Evolutionary conservation across 2,888 invertebrate species (phyloP).

Genomic region (Zeuzera pyrina): DNA sequence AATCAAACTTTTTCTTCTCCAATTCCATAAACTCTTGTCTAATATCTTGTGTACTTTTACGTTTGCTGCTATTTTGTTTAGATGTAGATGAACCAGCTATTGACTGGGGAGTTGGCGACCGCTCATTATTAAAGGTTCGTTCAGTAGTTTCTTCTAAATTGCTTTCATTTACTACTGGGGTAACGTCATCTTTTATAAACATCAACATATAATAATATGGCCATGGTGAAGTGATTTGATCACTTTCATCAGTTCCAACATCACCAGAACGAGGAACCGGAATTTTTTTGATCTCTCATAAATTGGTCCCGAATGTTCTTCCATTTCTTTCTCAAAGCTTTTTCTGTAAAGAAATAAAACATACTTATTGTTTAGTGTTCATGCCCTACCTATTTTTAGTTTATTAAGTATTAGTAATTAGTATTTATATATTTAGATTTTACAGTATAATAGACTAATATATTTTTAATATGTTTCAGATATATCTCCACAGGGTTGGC

Average conservation of each 20-base stretch:
- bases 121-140: constrained; percentile 16
- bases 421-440: constrained; percentile 9
- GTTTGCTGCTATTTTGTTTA: constrained; percentile 21
- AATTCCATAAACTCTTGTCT: constrained; percentile 22
- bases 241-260: constrained; percentile 15
- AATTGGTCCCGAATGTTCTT: constrained; percentile 18
- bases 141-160: constrained; percentile 18
- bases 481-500: constrained; percentile 18
- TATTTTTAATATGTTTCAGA: constrained; percentile 15
- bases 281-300: constrained; percentile 16
- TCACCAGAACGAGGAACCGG: constrained; percentile 17
- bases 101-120: constrained; percentile 18
- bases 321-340: constrained; percentile 19
- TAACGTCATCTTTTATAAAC: constrained; percentile 18
- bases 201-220: constrained; percentile 18
- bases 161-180: constrained; percentile 15
- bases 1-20: constrained; percentile 22
- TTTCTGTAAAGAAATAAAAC: constrained; percentile 15
- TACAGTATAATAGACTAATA: too few species aligned
- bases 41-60: constrained; percentile 21
- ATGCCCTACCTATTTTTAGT: constrained; percentile 1
- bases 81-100: constrained; percentile 19
- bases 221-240: constrained; percentile 16
- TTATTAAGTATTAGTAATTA: constrained; percentile 2
- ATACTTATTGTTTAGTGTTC: constrained; percentile 12